Percentiles rank a stretch among this genome's conserved stretches.
Evolutionary conservation across 2,888 invertebrate genomes (phyloP).

Genomic region (Boloria selene): DNA sequence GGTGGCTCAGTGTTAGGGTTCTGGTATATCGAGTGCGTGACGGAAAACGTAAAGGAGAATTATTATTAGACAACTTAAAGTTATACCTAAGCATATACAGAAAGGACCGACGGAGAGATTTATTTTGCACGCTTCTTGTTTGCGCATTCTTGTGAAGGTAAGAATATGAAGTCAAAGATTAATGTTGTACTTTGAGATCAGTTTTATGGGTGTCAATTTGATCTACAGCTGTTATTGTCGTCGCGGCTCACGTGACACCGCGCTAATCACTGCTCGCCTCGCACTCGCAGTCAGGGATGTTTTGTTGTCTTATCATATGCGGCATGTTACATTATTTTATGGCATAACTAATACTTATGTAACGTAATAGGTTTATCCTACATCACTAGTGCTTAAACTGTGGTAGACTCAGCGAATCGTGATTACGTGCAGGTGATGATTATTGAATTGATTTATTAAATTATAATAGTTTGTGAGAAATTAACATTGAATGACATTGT

Average conservation of each 20-base stretch:
- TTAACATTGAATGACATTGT: too few species aligned
- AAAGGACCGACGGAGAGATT: not conserved
- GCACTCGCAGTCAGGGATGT: too few species aligned
- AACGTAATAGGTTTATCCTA: too few species aligned
- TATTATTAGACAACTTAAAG: not conserved
- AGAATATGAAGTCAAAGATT: conserved; percentile 14
- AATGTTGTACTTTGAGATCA: not conserved
- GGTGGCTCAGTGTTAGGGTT: too few species aligned
- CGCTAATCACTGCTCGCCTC: not conserved
- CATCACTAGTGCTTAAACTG: too few species aligned
- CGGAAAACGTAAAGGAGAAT: not conserved
- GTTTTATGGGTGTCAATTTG: conserved; percentile 1
- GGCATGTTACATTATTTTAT: too few species aligned
- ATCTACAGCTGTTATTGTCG: conserved; percentile 9
- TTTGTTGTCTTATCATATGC: too few species aligned
- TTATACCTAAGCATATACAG: conserved; percentile 3
- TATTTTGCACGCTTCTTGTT: not conserved
- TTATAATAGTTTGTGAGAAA: too few species aligned
- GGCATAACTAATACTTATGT: too few species aligned
- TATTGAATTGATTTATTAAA: too few species aligned
- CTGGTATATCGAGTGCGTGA: not conserved
- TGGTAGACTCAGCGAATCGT: too few species aligned
- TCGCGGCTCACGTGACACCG: conserved; percentile 10
- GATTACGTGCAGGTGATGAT: too few species aligned
- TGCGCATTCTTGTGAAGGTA: not conserved